Evolutionary conservation across 1,140 invertebrate genomes (phyloP).

Genomic region (Chymomyza costata): DNA sequence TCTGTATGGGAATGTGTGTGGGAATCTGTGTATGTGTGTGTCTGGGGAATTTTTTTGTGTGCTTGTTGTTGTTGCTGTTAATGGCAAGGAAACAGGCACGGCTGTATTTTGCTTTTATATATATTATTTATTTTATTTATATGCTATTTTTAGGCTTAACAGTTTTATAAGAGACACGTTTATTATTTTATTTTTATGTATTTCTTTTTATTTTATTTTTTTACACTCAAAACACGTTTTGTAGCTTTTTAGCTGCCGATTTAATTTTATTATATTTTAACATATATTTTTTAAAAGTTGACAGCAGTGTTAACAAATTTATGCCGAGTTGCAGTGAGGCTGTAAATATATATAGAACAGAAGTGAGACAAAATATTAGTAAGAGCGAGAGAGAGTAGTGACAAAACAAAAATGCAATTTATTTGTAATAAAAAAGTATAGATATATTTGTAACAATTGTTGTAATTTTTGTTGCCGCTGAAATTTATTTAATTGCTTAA

Average conservation of each 20-base stretch:
- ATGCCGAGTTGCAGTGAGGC: constrained; percentile 7
- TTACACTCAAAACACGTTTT: constrained; percentile 27
- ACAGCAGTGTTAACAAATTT: constrained; percentile 17
- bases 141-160: constrained; percentile 20
- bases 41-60: constrained; percentile 2
- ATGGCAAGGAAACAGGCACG: constrained; percentile 17
- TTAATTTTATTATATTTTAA: constrained; percentile 29
- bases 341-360: background rate
- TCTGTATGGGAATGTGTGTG: constrained; percentile 1
- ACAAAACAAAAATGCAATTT: constrained; percentile 32
- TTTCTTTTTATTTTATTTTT: background rate
- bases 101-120: too few species aligned
- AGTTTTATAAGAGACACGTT: constrained; percentile 18
- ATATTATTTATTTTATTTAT: constrained; percentile 8
- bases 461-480: constrained; percentile 18
- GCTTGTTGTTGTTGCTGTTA: constrained; percentile 1
- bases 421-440: constrained; percentile 9
- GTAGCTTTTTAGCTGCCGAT: constrained; percentile 6
- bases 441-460: constrained; percentile 8
- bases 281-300: too few species aligned
- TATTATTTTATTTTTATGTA: too few species aligned
- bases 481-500: constrained; percentile 70
- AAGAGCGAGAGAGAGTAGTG: too few species aligned
- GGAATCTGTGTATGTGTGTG: constrained; percentile 8
- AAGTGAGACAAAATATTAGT: too few species aligned